Conservation (phyloP, 2,113 vertebrate genomes). For the Kryptolebias marmoratus region DNA sequence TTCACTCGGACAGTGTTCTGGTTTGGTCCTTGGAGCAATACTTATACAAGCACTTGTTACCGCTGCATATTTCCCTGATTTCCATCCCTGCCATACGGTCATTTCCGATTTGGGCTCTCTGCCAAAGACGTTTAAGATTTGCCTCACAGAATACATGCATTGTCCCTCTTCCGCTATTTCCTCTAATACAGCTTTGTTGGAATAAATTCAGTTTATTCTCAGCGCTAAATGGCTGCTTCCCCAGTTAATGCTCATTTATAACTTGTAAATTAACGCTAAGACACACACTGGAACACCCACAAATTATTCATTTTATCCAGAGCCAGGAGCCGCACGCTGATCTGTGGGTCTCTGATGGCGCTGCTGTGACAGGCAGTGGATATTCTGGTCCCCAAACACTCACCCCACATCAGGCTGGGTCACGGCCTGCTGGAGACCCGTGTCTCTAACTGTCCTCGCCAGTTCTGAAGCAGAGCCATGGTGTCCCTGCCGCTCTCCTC, state of each 20-base stretch:
- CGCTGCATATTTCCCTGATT: background rate
- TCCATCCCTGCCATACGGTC: background rate
- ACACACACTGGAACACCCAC: background rate
- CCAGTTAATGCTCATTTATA: conserved; percentile 41
- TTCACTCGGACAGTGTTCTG: background rate
- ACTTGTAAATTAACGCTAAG: background rate
- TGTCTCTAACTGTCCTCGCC: conserved; percentile 57
- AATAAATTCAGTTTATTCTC: conserved; percentile 47
- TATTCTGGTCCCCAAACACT: conserved; percentile 61
- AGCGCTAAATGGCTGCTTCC: conserved; percentile 31
- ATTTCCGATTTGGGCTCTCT: conserved; percentile 16
- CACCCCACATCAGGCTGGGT: conserved; percentile 66
- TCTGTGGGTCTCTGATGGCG: conserved; percentile 31
- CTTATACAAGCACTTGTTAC: background rate
- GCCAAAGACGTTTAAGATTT: conserved; percentile 11
- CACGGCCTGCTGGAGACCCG: conserved; percentile 56
- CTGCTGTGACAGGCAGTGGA: conserved; percentile 60
- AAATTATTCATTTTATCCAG: conserved; percentile 3
- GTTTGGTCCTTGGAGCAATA: background rate
- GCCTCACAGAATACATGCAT: conserved; percentile 4
- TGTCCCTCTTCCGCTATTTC: background rate
- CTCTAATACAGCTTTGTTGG: conserved; percentile 3
- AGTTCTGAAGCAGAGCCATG: conserved; percentile 38
- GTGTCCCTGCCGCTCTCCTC: conserved; percentile 38
- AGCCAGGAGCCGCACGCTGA: conserved; percentile 9